Conservation (phyloP, 2,797 vertebrate species). For the Neomorphus geoffroyi region DNA sequence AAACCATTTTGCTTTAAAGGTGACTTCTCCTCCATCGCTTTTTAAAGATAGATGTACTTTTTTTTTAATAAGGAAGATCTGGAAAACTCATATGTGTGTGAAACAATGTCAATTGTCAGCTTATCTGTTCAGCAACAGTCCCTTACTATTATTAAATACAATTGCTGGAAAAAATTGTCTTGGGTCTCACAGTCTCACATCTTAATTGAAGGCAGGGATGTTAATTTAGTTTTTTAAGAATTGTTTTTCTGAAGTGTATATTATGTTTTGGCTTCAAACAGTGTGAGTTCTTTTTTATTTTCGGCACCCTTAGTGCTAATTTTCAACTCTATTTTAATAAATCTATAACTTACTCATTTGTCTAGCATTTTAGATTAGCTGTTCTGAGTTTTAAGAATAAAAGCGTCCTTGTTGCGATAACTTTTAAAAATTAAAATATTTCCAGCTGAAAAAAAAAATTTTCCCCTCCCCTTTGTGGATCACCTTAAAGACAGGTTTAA, state of each 20-base stretch:
- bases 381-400: background rate
- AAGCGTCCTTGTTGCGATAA: background rate
- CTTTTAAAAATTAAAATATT: background rate
- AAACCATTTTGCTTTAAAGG: background rate
- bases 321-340: background rate
- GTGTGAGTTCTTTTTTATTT: background rate
- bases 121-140: constrained; percentile 21
- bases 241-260: background rate
- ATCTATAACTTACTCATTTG: background rate
- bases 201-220: background rate
- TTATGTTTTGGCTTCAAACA: background rate
- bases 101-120: background rate
- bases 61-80: background rate
- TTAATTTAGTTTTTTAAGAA: background rate
- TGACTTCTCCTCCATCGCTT: background rate
- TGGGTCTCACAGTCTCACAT: background rate
- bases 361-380: background rate
- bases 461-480: background rate
- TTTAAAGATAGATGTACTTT: background rate
- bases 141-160: constrained; percentile 37
- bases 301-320: background rate
- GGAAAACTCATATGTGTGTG: background rate
- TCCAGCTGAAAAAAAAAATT: background rate
- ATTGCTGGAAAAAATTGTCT: constrained; percentile 14
- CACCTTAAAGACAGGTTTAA: background rate